Conservation (phyloP, 2,888 invertebrate species). For the Pristionchus entomophagus region DNA sequence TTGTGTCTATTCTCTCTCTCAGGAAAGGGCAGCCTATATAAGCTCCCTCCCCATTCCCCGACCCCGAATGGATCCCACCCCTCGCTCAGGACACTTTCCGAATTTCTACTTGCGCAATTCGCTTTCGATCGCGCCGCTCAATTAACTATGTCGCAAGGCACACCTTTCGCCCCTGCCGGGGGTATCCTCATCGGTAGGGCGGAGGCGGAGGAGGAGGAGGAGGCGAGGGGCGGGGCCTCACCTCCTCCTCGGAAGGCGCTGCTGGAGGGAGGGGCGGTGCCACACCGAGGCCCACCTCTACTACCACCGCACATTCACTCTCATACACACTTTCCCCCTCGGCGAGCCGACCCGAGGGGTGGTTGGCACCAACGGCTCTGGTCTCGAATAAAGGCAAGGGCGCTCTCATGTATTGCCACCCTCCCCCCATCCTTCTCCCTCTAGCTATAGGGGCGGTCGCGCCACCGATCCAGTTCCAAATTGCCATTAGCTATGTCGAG, state of each 20-base stretch:
- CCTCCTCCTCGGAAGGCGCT: conserved; percentile 17
- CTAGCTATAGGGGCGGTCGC: conserved; percentile 22
- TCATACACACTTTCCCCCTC: conserved; percentile 12
- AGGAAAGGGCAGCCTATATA: conserved; percentile 28
- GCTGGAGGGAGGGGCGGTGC: not conserved
- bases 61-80: not conserved
- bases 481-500: conserved; percentile 30
- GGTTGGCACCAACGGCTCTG: conserved; percentile 1
- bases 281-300: not conserved
- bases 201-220: not conserved
- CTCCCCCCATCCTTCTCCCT: not conserved
- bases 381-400: no score
- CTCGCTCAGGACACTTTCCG: not conserved
- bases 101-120: not conserved
- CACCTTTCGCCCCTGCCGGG: conserved; percentile 16
- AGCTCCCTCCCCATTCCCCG: conserved; percentile 20
- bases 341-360: not conserved
- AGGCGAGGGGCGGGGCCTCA: not conserved
- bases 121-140: not conserved
- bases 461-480: not conserved
- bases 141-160: conserved; percentile 11
- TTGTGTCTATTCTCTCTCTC: not conserved
- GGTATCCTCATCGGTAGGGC: not conserved
- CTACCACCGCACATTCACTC: not conserved
- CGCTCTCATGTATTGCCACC: not conserved